Evolutionary conservation across 2,888 invertebrate genomes (phyloP).

Genomic region (Andrena dorsata): DNA sequence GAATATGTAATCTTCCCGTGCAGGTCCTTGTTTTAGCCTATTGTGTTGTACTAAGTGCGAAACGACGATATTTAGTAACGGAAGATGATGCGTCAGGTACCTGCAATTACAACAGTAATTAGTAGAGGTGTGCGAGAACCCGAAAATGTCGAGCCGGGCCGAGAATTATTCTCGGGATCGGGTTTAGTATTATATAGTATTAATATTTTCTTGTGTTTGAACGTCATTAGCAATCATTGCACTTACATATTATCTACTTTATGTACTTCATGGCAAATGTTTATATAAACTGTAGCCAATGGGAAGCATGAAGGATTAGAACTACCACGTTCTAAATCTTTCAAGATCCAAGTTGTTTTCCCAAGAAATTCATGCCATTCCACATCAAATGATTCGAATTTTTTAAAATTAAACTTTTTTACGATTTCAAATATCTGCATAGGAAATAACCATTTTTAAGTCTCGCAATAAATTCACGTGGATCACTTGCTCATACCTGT

Average conservation of each 20-base stretch:
- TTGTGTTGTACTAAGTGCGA: slow-evolving; percentile 68
- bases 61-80: slow-evolving; percentile 42
- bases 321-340: slow-evolving; percentile 73
- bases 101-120: slow-evolving; percentile 47
- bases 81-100: slow-evolving; percentile 2
- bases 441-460: slow-evolving; percentile 16
- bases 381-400: slow-evolving; percentile 44
- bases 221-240: too few relatives aligned
- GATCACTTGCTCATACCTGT: slow-evolving; percentile 85
- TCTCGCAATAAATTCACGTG: background rate
- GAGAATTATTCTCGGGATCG: too few relatives aligned
- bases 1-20: slow-evolving; percentile 78
- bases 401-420: slow-evolving; percentile 70
- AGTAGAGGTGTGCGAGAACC: background rate
- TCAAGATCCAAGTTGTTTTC: slow-evolving; percentile 71
- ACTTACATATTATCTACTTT: slow-evolving; percentile 57
- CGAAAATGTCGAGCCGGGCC: too few relatives aligned
- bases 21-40: slow-evolving; percentile 75
- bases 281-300: slow-evolving; percentile 76
- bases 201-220: too few relatives aligned
- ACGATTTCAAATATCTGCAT: slow-evolving; percentile 84
- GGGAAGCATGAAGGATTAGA: slow-evolving; percentile 74
- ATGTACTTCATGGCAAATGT: slow-evolving; percentile 70
- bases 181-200: too few relatives aligned
- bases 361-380: slow-evolving; percentile 69